Percentiles rank a stretch among this genome's conserved stretches.
phyloP scores from a whole-genome alignment of 2,113 vertebrate species.

The Epinephelus lanceolatus region DNA sequence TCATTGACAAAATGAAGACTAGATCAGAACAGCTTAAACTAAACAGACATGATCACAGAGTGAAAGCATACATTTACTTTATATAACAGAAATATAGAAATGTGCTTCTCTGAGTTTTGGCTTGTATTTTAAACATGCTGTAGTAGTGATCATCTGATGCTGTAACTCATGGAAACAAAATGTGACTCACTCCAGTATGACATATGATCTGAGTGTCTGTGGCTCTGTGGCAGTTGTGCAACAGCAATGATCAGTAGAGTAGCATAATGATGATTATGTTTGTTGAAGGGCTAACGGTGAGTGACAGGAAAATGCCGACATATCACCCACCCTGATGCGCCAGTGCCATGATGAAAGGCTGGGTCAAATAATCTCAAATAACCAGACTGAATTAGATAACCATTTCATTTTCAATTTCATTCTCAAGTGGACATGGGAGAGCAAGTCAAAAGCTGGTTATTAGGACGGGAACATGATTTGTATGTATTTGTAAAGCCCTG shows the following conservation, averaged over 20 bases:
- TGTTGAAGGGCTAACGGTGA: conserved; percentile 1
- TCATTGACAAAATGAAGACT: neutral
- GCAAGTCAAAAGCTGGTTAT: neutral
- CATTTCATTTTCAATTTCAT: neutral
- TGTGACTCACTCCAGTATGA: conserved; percentile 19
- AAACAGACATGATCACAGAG: neutral
- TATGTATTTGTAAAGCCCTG: neutral
- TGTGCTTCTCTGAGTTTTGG: neutral
- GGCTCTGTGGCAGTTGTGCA: neutral
- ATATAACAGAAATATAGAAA: neutral
- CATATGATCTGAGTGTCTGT: neutral
- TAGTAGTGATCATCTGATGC: neutral
- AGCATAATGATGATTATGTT: conserved; percentile 10
- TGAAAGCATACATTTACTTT: neutral
- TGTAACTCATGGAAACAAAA: conserved; percentile 15
- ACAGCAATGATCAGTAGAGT: conserved; percentile 5
- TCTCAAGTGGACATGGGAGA: neutral
- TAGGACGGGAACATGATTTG: neutral
- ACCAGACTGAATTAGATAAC: neutral
- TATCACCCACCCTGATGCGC: neutral
- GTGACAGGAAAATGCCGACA: conserved; percentile 9
- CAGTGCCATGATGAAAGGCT: neutral
- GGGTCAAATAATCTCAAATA: neutral
- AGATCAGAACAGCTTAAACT: neutral
- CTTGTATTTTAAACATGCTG: too few species aligned